A percentile compares a stretch with the other conserved stretches of the same genome.
phyloP scores from a whole-genome alignment of 2,888 invertebrate species.

The Strigamia transsilvanica region DNA sequence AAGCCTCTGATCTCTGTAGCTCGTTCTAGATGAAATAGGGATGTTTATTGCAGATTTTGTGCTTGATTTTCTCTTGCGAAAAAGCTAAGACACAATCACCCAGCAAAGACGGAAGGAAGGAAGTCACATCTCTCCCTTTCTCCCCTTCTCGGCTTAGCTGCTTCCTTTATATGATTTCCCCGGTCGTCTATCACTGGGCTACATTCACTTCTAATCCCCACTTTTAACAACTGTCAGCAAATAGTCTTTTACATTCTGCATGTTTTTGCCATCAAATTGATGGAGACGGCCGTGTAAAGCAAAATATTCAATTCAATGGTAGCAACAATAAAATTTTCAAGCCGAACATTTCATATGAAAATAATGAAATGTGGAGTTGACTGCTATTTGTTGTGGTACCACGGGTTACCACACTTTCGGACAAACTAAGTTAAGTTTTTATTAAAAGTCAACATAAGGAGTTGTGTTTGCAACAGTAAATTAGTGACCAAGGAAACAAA shows the following conservation, averaged over 20 bases:
- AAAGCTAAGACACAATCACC: slow-evolving; percentile 6
- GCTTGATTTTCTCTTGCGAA: not conserved
- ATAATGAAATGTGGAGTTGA: no score
- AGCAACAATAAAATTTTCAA: not conserved
- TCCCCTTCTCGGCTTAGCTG: not conserved
- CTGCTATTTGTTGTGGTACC: no score
- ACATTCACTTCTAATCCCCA: slow-evolving; percentile 18
- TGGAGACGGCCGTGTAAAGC: not conserved
- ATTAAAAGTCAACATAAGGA: no score
- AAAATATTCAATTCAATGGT: not conserved
- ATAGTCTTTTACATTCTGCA: not conserved
- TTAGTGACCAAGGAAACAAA: not conserved
- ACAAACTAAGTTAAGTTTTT: no score
- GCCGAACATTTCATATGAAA: not conserved
- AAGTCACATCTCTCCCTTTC: slow-evolving; percentile 1
- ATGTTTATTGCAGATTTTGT: slow-evolving; percentile 17
- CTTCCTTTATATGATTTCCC: not conserved
- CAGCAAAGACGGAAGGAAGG: slow-evolving; percentile 13
- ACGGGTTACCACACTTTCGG: no score
- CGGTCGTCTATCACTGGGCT: not conserved
- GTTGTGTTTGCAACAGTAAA: no score
- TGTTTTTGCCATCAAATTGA: not conserved
- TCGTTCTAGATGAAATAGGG: not conserved
- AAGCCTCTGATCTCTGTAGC: no score
- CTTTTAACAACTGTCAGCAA: slow-evolving; percentile 29